Percentiles rank a stretch among this genome's conserved stretches.
Conservation (phyloP, 30 jellyfish, hydroid and myxozoan species). For the Cassiopea andromeda region DNA sequence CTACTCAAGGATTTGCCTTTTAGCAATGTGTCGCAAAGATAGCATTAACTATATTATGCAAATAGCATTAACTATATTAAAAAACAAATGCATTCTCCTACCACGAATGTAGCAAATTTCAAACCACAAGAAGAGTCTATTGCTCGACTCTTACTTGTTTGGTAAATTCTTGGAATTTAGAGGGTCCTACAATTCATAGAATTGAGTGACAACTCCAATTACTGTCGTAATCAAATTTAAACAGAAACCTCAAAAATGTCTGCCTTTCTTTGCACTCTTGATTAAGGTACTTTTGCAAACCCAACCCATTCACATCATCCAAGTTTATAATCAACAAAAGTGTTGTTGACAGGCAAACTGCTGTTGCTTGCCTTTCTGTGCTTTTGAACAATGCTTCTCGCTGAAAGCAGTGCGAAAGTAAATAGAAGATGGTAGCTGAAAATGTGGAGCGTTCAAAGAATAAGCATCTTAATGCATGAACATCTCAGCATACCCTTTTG, state of each 20-base stretch:
- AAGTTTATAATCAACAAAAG: slow-evolving; percentile 46
- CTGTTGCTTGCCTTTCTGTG: slow-evolving; percentile 63
- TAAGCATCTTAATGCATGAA: too few relatives aligned
- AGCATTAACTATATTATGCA: not conserved
- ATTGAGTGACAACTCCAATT: too few relatives aligned
- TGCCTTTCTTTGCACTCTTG: slow-evolving; percentile 40
- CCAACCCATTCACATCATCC: slow-evolving; percentile 53
- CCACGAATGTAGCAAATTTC: too few relatives aligned
- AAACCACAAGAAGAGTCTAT: too few relatives aligned
- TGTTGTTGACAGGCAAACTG: slow-evolving; percentile 53
- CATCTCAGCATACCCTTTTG: too few relatives aligned
- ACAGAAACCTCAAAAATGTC: slow-evolving; percentile 23
- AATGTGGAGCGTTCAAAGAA: too few relatives aligned
- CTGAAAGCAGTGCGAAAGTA: not conserved
- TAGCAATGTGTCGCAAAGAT: not conserved
- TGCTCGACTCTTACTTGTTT: too few relatives aligned
- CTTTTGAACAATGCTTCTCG: slow-evolving; percentile 56
- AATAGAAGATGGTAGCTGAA: too few relatives aligned
- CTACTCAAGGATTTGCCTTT: too few relatives aligned
- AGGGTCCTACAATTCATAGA: too few relatives aligned
- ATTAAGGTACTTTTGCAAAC: slow-evolving; percentile 30
- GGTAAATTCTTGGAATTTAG: too few relatives aligned
- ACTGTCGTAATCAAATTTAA: too few relatives aligned
- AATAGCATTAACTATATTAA: not conserved
- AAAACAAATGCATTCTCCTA: not conserved